These are phyloP conservation scores for Lutjanus campechanus DNA, from an alignment of 2,797 vertebrate species.

Conservation along the genomic window DNA sequence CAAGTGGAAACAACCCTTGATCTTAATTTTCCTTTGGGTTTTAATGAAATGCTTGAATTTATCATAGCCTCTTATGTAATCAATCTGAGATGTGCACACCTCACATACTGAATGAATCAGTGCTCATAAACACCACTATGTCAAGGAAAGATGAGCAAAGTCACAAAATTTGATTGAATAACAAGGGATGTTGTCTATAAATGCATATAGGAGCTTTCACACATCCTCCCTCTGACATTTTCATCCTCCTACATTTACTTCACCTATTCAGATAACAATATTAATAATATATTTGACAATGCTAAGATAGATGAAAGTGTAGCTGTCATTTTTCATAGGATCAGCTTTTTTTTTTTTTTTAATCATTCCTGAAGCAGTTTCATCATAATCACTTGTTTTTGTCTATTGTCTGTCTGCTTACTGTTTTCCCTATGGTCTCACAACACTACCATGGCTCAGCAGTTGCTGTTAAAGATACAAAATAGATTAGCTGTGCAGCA, in stretches of 20 bases:
- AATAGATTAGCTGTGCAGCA: slow-evolving; percentile 17
- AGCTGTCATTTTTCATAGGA: background rate
- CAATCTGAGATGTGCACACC: slow-evolving; percentile 20
- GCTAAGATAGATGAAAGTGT: background rate
- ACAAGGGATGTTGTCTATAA: background rate
- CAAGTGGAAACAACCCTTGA: slow-evolving; percentile 31
- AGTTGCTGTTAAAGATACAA: slow-evolving; percentile 10
- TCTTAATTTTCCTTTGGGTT: slow-evolving; percentile 31
- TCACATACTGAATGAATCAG: slow-evolving; percentile 4
- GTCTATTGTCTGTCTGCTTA: background rate
- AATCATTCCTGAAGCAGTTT: background rate
- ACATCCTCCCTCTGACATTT: background rate
- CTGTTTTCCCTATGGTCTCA: background rate
- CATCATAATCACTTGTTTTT: background rate
- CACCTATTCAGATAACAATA: background rate
- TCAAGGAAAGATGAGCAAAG: background rate
- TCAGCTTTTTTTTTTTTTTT: background rate
- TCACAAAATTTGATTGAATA: background rate
- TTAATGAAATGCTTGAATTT: slow-evolving; percentile 28
- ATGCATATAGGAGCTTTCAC: background rate
- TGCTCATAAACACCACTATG: background rate
- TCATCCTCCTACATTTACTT: background rate
- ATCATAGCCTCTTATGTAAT: slow-evolving; percentile 23
- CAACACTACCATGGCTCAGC: background rate
- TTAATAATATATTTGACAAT: background rate